A percentile compares a stretch with the other conserved stretches of the same genome.
These are phyloP conservation scores for Drosophila fuyamai DNA, from an alignment of 1,140 invertebrate genomes.

Conservation along the genomic window DNA sequence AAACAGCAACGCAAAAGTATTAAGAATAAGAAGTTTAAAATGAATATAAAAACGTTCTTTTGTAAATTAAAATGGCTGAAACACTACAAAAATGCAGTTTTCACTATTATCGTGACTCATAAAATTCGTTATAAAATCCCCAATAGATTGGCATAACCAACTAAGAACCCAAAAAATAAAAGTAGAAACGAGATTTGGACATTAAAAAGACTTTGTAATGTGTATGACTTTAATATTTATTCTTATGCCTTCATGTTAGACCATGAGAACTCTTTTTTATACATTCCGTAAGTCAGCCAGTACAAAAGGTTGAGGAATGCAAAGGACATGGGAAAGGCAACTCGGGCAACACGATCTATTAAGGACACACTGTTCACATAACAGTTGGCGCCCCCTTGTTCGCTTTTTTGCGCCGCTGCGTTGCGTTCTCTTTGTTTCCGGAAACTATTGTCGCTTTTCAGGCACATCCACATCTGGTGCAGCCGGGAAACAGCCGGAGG, in stretches of 20 bases:
- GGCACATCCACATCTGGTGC: conserved; percentile 91
- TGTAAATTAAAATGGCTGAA: too few relatives aligned
- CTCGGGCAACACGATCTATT: conserved; percentile 93
- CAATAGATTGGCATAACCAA: too few relatives aligned
- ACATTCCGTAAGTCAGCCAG: conserved; percentile 88
- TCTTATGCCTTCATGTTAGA: conserved; percentile 62
- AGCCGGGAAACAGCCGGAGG: conserved; percentile 88
- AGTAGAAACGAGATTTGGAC: too few relatives aligned
- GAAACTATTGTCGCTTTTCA: conserved; percentile 92
- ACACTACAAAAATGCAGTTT: too few relatives aligned
- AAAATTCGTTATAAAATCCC: too few relatives aligned
- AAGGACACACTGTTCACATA: conserved; percentile 94
- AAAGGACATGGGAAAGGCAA: conserved; percentile 95
- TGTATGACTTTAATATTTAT: background rate
- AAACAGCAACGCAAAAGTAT: too few relatives aligned
- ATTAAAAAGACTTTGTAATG: too few relatives aligned
- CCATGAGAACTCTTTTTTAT: conserved; percentile 82
- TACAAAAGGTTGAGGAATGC: conserved; percentile 93
- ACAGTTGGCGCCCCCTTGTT: conserved; percentile 76
- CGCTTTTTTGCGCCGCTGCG: conserved; percentile 86
- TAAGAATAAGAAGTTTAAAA: too few relatives aligned
- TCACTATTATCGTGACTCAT: too few relatives aligned
- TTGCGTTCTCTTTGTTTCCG: conserved; percentile 90
- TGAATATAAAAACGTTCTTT: too few relatives aligned
- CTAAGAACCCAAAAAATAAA: too few relatives aligned